Evolutionary conservation across 2,888 invertebrate genomes (phyloP), one percentile per base, ranked within the genome.

Genomic region (Heteromyza rotundicornis): DNA sequence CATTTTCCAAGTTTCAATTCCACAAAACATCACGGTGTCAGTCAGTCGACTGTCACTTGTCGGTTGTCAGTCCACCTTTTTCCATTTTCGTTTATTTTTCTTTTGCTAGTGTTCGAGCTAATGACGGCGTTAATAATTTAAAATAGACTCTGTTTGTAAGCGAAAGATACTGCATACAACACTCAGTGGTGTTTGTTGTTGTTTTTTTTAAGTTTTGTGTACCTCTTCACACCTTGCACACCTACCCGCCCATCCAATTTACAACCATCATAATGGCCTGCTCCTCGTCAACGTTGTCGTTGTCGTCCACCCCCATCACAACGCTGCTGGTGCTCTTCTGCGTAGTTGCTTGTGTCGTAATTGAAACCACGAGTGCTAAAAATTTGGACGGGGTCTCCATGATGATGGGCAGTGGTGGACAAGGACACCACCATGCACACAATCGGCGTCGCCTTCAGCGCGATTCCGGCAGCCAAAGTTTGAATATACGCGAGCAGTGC

Each of bases 401-500:
- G 57, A 32, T 55, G 66, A 66, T 3, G 67, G 59, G 66, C 66
- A n/a, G 44, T 27, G 1, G 32, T n/a, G 50, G 50, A 56, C 12
- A 56, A 23, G 67, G 64, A 20, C 64, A 60, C 57, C 64, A 74
- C 67, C 64, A 65, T 19, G 19, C 75, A 52, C 74, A 74, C 27
- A n/a, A n/a, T n/a, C 69, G 76, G 10, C 77, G 77, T 49, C 78
- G 76, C 57, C 68, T 75, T 70, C 77, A 76, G 60, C 79, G 79
- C 57, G 47, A 47, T 19, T 19, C 17, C 47, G 3, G 20, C 47
- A 70, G 68, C 62, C 72, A 70, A 62, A 75, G 73, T 61, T 63
- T 61, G 17, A 58, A 19, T 19, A 44, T 56, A 50, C 69, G 67
- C 61, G 75, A 77, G 5, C 70, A 68, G 62, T 81, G 81, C 68